Evolutionary conservation across 2,888 invertebrate species (phyloP), one percentile per base, ranked within the genome.

Genomic region (Electrophaes corylata): DNA sequence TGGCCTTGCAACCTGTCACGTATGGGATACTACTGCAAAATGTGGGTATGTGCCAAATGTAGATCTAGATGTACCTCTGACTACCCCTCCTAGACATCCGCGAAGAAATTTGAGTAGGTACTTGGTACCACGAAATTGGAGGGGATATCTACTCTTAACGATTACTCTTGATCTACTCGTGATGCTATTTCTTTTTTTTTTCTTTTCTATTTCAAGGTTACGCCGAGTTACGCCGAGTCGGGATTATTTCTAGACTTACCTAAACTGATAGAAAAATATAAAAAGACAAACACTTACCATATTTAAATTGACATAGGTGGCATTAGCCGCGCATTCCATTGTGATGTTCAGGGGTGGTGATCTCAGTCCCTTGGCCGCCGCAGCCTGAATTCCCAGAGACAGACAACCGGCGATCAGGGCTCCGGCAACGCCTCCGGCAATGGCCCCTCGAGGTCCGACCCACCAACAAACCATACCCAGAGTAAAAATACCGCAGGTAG

Each of bases 381-480:
- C 94, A 1, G 93, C 92, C 78, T 96, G 95, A 0, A 94, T 92
- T 14, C 96, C 96, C 71, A 95, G 87, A 3, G 95, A 93, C 6
- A 94, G 88, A 84, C 94, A 92, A 8, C 94, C 93, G 0, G 95
- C 91, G 67, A 94, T 78, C 33, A 94, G 51, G 40, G 93, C 92
- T 59, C 96, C 94, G 44, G 93, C 88, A 59, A 95, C 71, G 33
- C 93, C 94, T 11, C 96, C 94, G 43, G 86, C 81, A 37, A 93
- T 76, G 19, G 93, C 93, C 46, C 96, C 95, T 72, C 94, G 89
- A 0, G 94, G 93, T 56, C 95, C 96, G 52, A 95, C 94, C 95
- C 96, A 97, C 40, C 97, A 96, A 74, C 96, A 93, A 64, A 95
- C 89, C 94, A 97, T 96, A 60, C 97, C 97, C 18, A 97, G 86